A percentile compares a stretch with the other conserved stretches of the same genome.
Conservation (phyloP, 1,140 invertebrate species). For the Berghia stephanieae region DNA sequence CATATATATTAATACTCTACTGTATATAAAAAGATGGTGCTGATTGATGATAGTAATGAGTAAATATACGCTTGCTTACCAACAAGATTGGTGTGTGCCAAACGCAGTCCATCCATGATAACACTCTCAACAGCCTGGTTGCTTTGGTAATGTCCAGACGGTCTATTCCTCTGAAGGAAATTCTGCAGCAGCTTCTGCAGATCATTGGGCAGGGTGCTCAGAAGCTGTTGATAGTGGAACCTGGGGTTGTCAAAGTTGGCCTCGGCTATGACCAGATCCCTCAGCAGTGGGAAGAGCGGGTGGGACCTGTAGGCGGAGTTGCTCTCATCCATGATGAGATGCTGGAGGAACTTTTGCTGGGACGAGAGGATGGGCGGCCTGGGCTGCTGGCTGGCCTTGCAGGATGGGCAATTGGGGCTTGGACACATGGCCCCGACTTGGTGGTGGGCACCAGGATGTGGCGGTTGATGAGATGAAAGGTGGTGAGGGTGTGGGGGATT, state of each 20-base stretch:
- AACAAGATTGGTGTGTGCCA: conserved; percentile 63
- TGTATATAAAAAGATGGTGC: too few relatives aligned
- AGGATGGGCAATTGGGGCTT: conserved; percentile 52
- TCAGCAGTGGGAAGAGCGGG: conserved; percentile 62
- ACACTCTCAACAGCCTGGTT: conserved; percentile 63
- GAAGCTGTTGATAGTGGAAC: conserved; percentile 64
- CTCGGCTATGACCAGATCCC: conserved; percentile 65
- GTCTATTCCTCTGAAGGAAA: conserved; percentile 60
- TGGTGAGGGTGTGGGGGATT: background rate
- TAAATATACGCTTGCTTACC: conserved; percentile 47
- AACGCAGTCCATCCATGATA: conserved; percentile 64
- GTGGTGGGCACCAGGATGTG: conserved; percentile 11
- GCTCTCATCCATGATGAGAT: conserved; percentile 61
- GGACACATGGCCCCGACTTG: conserved; percentile 41
- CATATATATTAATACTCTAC: too few relatives aligned
- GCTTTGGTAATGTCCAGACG: conserved; percentile 56
- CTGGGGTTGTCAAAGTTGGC: conserved; percentile 64
- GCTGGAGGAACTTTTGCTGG: conserved; percentile 64
- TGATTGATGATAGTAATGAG: too few relatives aligned
- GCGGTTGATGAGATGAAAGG: background rate
- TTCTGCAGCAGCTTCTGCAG: conserved; percentile 63
- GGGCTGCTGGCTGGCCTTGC: conserved; percentile 50
- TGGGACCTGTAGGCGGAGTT: conserved; percentile 63
- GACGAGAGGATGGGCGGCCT: conserved; percentile 55
- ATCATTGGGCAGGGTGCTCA: conserved; percentile 60